Conservation (phyloP, 2,113 vertebrate genomes). For the Setophaga kirtlandii region DNA sequence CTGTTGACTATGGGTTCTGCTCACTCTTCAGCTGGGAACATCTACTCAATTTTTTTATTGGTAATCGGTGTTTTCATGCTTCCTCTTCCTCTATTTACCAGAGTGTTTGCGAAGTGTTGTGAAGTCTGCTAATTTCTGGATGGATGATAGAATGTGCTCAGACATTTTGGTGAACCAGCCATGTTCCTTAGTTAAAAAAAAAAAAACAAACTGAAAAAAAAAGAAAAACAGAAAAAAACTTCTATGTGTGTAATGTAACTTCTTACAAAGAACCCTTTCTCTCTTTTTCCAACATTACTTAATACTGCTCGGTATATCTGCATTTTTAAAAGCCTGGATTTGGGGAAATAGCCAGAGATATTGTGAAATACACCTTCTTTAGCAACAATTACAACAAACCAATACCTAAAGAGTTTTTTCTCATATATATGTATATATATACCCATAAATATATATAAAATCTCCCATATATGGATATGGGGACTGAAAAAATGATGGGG, state of each 20-base stretch:
- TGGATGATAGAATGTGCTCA: conserved; percentile 10
- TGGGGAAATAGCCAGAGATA: not conserved
- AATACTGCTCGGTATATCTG: not conserved
- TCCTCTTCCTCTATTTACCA: conserved; percentile 62
- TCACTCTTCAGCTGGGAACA: conserved; percentile 54
- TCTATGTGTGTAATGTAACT: not conserved
- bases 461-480: not conserved
- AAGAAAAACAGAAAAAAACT: not conserved
- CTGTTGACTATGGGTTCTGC: conserved; percentile 61
- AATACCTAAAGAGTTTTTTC: not conserved
- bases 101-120: not conserved
- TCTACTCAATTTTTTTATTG: conserved; percentile 36
- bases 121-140: conserved; percentile 32
- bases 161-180: not conserved
- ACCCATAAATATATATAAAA: not conserved
- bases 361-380: not conserved
- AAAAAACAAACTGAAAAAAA: not conserved
- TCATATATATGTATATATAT: not conserved
- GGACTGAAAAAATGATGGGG: not conserved
- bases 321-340: not conserved
- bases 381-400: not conserved
- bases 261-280: not conserved
- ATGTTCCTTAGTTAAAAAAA: not conserved
- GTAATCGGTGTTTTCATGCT: conserved; percentile 9
- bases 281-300: not conserved